Evolutionary conservation across 2,113 vertebrate genomes (phyloP).

Genomic region (Hemiscyllium ocellatum): DNA sequence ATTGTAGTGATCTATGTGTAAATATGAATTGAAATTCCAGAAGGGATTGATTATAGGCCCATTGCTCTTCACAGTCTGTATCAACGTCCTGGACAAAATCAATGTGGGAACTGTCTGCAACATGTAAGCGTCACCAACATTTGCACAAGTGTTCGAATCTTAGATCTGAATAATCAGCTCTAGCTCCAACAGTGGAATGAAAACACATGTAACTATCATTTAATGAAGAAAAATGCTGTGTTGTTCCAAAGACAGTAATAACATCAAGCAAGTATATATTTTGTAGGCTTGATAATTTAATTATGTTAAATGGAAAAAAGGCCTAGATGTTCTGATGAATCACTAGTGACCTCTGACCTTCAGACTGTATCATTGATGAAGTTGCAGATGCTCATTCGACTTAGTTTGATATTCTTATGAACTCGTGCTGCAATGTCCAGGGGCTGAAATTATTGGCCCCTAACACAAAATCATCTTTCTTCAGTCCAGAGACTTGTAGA

Average conservation of each 20-base stretch:
- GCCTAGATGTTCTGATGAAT: not conserved
- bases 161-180: not conserved
- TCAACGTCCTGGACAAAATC: not conserved
- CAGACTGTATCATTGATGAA: not conserved
- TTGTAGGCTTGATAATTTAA: not conserved
- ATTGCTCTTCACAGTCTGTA: not conserved
- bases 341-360: not conserved
- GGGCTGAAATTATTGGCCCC: no score
- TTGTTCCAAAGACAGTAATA: not conserved
- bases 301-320: not conserved
- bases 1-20: not conserved
- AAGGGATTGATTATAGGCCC: not conserved
- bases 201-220: not conserved
- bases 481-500: not conserved
- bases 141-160: not conserved
- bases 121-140: not conserved
- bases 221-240: not conserved
- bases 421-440: no score
- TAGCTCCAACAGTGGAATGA: not conserved
- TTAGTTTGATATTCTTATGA: not conserved
- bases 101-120: not conserved
- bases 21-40: not conserved
- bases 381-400: not conserved
- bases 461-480: not conserved
- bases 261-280: not conserved